Base-by-base conservation (phyloP, 2,797 vertebrate species). In the Darevskia mixta region DNA sequence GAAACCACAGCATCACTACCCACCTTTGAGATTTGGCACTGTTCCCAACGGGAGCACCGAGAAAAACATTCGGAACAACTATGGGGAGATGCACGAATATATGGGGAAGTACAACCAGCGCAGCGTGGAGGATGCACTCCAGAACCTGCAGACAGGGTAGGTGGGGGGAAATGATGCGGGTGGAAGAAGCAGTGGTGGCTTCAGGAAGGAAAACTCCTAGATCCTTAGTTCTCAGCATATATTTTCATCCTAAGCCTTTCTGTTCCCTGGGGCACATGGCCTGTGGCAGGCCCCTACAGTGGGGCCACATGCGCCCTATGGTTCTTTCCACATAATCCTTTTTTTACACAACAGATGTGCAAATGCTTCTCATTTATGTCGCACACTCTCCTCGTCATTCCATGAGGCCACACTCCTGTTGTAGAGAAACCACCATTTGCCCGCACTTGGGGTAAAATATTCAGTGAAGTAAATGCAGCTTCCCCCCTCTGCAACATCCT, bases 11-110 rank as follows among this genome's bases (percentile, higher is more conserved):
- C 98, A 99, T 95, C 98, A 99, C 94, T 98, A 99, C 92, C 98
- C 98, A 0, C 98, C 98, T 81, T 96, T 99, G 87, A 98, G 98
- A 96, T 99, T 99, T 93, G 98, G 98, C 87, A 99, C 98, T 0
- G 98, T 99, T 94, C 98, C 98, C 94, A 99, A 99, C 8, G 98
- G 98, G 92, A 98, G 98, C 97, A 99, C 98, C 0, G 98, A 99
- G 97, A 98, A 99, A 96, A 99, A 99, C 92, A 99, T 99, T 92
- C 98, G 98, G 93, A 98, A 98, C 96, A 99, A 99, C 96, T 99
- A 99, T 94, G 98, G 98, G 3, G 98, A 97, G 95, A 99, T 99
- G 98, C 98, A 99, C 94, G 98, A 98, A 94, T 99, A 99, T 96
- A 99, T 99, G 98, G 97, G 98, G 89, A 98, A 98, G 92, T 98